These are phyloP conservation scores for Stegophylla sp. DNA, from an alignment of 2,888 invertebrate species.

Conservation along the genomic window DNA sequence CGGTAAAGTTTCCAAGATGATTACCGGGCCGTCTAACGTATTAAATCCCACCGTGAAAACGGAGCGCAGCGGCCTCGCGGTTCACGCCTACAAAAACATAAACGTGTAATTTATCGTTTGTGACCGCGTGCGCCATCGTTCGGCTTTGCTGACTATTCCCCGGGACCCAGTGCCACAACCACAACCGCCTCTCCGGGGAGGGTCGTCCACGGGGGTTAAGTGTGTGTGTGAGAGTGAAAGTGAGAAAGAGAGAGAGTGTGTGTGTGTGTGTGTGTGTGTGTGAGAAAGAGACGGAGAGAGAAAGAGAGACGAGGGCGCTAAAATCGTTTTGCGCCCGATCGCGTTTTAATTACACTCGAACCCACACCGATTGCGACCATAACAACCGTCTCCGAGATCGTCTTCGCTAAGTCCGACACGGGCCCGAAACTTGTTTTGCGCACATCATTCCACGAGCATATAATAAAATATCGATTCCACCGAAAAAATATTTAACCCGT, in stretches of 20 bases:
- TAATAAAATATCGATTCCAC: too few species aligned
- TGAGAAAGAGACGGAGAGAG: too few species aligned
- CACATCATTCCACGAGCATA: too few species aligned
- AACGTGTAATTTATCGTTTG: constrained; percentile 50
- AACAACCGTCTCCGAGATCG: too few species aligned
- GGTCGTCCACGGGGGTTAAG: too few species aligned
- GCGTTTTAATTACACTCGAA: constrained; percentile 13
- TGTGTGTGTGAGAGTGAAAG: too few species aligned
- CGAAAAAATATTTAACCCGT: too few species aligned
- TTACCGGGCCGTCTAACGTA: constrained; percentile 27
- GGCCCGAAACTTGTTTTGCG: too few species aligned
- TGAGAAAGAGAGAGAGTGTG: too few species aligned
- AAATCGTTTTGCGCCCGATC: constrained; percentile 16
- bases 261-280: too few species aligned
- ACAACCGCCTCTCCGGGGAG: background rate
- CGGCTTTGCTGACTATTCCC: background rate
- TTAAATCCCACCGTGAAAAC: constrained; percentile 52
- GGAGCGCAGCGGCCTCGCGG: constrained; percentile 13
- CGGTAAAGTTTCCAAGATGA: constrained; percentile 54
- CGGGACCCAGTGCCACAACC: background rate
- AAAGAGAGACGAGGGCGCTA: background rate
- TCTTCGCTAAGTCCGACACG: too few species aligned
- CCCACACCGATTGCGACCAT: too few species aligned
- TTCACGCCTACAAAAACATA: constrained; percentile 57
- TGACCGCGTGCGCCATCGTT: background rate